Evolutionary conservation across 1,140 invertebrate genomes (phyloP).

Genomic region (Trialeurodes vaporariorum): DNA sequence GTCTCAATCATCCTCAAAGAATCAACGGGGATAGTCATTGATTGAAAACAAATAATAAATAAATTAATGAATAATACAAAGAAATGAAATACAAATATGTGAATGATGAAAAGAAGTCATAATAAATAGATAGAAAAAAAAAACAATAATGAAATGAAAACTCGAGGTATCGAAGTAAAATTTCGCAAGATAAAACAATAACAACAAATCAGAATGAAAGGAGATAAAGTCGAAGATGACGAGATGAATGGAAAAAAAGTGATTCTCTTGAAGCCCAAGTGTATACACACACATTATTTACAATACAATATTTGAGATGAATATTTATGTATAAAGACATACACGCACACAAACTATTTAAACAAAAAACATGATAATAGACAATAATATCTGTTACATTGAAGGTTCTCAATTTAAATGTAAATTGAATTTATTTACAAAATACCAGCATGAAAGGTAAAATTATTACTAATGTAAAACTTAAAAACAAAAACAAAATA

Average conservation of each 20-base stretch:
- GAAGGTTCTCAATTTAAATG: neutral
- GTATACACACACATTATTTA: neutral
- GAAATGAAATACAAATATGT: too few species aligned
- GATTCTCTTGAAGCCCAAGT: neutral
- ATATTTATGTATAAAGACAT: neutral
- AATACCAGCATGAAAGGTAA: neutral
- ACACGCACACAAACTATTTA: neutral
- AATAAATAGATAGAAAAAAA: too few species aligned
- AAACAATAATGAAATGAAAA: neutral
- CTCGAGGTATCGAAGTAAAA: too few species aligned
- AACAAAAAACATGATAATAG: neutral
- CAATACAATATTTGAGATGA: neutral
- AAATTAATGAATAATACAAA: too few species aligned
- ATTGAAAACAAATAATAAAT: too few species aligned
- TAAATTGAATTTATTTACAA: neutral
- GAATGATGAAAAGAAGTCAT: too few species aligned
- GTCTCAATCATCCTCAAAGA: too few species aligned
- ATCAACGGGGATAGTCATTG: too few species aligned
- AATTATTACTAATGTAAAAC: neutral
- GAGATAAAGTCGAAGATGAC: neutral
- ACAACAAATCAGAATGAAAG: neutral
- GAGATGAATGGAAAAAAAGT: neutral
- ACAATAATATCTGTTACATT: neutral
- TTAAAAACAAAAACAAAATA: neutral
- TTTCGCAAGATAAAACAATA: neutral